Evolutionary conservation across 2,797 vertebrate genomes (phyloP), one percentile per base, ranked within the genome.

Genomic region (Enteromius treurensis): DNA sequence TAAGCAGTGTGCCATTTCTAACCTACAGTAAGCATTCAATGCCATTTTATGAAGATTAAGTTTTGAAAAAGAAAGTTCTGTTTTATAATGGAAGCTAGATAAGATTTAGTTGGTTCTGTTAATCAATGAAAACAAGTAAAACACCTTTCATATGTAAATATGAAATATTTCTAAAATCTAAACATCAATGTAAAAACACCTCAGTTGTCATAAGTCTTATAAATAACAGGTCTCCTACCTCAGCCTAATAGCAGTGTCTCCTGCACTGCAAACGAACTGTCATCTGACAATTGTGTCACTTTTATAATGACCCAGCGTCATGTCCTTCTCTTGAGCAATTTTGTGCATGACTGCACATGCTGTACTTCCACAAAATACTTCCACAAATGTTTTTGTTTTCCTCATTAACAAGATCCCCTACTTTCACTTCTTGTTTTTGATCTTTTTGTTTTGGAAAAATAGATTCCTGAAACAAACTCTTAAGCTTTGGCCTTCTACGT

Each of bases 391-490:
- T 34, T 78, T 78, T 71, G 53, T 87, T 80, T 80, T 73, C 75
- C 84, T 58, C 65, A 84, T 81, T 19, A 84, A 71, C 58, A 83
- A 62, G 55, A 69, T 69, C 42, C 21, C 19, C 67, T 45, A 34
- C 29, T 86, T 86, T 87, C 82, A 86, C 69, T 87, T 87, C 84
- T 74, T 40, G 2, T 73, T 84, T 85, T 34, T 69, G 1, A 21
- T 53, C 47, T 51, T 64, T 21, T 40, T 3, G 47, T 42, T 65
- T 9, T 42, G 13, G 3, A 4, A 21, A 40, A 73, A 74, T 13
- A 23, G 19, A 34, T 62, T 64, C 4, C 13, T 19, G 17, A 55
- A n/a, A 70, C 23, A 73, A 77, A 47, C 23, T 45, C 21, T 21
- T 21, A 45, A 78, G 60, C 9, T 29, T 77, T 77, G 55, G 11